Base-by-base conservation (phyloP, 2,888 invertebrate genomes). In the Trachelus troglodyta region DNA sequence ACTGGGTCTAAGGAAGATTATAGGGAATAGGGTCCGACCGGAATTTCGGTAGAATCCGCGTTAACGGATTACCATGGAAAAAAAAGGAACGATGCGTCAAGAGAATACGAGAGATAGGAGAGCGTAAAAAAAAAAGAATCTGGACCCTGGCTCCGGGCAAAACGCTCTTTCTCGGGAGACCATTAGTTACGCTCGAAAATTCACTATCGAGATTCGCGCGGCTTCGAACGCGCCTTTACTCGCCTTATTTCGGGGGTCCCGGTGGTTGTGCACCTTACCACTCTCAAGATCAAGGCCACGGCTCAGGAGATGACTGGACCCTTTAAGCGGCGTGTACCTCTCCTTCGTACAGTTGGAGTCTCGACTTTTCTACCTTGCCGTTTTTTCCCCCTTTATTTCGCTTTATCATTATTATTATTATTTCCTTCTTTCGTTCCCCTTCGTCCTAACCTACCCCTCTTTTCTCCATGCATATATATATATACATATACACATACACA, bases 261-360 rank as follows among this genome's bases (percentile, higher is more conserved):
- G 83, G 74, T 77, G 76, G 82, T 80, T 83, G 81, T 89, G 87
- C 88, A 88, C 87, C 87, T 87, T 84, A 83, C 84, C 84, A 83
- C 85, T 85, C 87, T 89, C 91, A 91, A 90, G 91, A 91, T 91
- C 91, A 90, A 91, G 91, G 91, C 88, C 91, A 90, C 79, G 82
- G 83, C 84, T 84, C 80, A 80, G 84, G 87, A 88, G 89, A 90
- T 90, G 90, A 91, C 90, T 90, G 87, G 90, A 89, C 89, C 89
- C 87, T 89, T 89, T 89, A 87, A 89, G 88, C 86, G 84, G 84
- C 82, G 83, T 56, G 56, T 84, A 85, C 84, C 84, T 82, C 83
- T 84, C 82, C 86, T 86, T 83, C 82, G 84, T 85, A 56, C 56
- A 56, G 56, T 56, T 9, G 56, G 56, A 56, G 56, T 56, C 56